Evolutionary conservation across 1,140 invertebrate species (phyloP), one percentile per base, ranked within the genome.

Genomic region (Bombus difficillimus): DNA sequence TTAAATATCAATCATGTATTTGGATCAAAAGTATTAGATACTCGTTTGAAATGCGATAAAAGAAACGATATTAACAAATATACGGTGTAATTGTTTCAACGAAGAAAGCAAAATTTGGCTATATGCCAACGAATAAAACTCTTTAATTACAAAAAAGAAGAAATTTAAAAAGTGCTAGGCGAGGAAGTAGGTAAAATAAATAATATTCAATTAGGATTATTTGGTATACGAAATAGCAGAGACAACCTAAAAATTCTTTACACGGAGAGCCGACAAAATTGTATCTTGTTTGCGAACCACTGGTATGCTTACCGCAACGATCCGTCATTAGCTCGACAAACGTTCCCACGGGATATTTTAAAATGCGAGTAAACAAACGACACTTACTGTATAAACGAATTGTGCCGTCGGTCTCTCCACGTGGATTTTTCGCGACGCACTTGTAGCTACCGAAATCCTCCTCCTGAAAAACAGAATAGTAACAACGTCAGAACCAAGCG

Each of bases 361-460:
- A 79, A 88, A 69, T 57, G 59, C 25, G 59, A 25, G 47, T 47
- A 87, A 85, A 89, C 77, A 85, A 90, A 85, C 81, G 85, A 87
- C 92, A 97, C 98, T 98, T 96, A 98, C 98, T 97, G 94, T 98
- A 99, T 72, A 99, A 95, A 91, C 98, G 96, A 92, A 99, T 99
- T 66, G 97, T 97, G 69, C 98, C 98, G 93, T 99, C 98, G 12
- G 98, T 99, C 94, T 98, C 98, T 85, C 98, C 98, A 78, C 98
- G 96, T 41, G 98, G 98, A 96, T 99, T 99, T 95, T 98, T 99
- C 64, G 98, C 98, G 5, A 98, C 97, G 93, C 98, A 99, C 94
- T 98, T 98, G 95, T 99, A 99, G 75, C 96, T 97, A 25, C 98
- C 98, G 93, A 98, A 98, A 94, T 98, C 98, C 68, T 93, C 92